phyloP scores from a whole-genome alignment of 2,113 vertebrate genomes.

The Loxodonta africana region DNA sequence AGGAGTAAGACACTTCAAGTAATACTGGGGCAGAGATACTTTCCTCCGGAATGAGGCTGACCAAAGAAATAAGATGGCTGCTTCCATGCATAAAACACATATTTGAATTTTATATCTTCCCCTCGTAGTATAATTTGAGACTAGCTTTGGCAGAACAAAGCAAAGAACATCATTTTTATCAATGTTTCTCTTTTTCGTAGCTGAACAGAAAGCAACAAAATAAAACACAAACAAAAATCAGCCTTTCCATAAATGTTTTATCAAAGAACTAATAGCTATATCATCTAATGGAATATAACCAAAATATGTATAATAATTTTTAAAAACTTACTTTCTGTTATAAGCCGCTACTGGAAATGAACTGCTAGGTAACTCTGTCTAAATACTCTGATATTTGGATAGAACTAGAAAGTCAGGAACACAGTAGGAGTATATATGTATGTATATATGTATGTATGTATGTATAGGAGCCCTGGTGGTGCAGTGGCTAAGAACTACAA shows the following conservation, averaged over 20 bases:
- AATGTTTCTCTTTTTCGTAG: background rate
- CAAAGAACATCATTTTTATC: background rate
- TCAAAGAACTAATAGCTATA: background rate
- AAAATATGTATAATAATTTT: constrained; percentile 10
- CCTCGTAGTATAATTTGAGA: constrained; percentile 58
- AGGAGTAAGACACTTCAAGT: background rate
- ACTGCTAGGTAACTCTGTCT: background rate
- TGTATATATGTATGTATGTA: background rate
- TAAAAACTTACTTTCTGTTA: constrained; percentile 24
- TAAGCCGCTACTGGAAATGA: background rate
- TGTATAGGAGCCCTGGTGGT: no score
- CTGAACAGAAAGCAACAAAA: background rate
- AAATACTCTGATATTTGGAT: background rate
- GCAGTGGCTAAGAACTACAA: no score
- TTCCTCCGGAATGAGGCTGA: background rate
- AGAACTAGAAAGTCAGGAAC: background rate
- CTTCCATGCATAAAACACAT: constrained; percentile 33
- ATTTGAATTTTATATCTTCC: constrained; percentile 66
- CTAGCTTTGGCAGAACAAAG: background rate
- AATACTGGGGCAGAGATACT: background rate
- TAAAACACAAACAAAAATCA: background rate
- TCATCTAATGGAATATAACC: constrained; percentile 14
- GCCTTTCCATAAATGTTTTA: background rate
- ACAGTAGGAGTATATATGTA: no score
- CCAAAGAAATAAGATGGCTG: background rate